Conservation (phyloP, 2,797 vertebrate genomes). For the Gambelia wislizenii region DNA sequence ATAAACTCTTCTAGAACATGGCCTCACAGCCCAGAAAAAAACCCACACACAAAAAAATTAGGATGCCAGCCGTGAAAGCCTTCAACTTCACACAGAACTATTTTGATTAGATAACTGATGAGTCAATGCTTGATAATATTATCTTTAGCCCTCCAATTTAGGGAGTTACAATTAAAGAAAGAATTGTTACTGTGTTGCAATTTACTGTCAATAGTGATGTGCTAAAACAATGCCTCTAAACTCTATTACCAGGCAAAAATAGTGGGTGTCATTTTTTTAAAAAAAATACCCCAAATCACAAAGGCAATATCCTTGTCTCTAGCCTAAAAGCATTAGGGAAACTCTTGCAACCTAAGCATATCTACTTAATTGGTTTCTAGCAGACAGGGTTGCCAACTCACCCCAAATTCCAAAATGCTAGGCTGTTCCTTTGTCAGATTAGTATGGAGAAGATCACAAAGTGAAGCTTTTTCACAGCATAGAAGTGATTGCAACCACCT, state of each 20-base stretch:
- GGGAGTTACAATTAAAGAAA: constrained; percentile 44
- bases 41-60: no score
- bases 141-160: not conserved
- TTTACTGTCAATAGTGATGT: constrained; percentile 43
- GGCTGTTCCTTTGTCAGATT: not conserved
- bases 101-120: constrained; percentile 29
- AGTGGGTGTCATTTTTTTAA: not conserved
- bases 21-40: no score
- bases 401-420: not conserved
- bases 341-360: not conserved
- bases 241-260: not conserved
- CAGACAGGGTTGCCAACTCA: not conserved
- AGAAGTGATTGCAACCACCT: not conserved
- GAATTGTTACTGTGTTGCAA: constrained; percentile 32
- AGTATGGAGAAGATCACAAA: not conserved
- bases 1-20: no score
- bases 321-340: not conserved
- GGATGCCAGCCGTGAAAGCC: no score
- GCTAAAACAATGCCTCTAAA: constrained; percentile 29
- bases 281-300: not conserved
- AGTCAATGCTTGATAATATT: constrained; percentile 29
- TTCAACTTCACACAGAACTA: no score
- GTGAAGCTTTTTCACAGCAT: not conserved
- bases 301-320: not conserved
- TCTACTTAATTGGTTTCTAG: not conserved